Conservation (phyloP, 2,797 vertebrate genomes). For the Amphiprion clarkii region DNA sequence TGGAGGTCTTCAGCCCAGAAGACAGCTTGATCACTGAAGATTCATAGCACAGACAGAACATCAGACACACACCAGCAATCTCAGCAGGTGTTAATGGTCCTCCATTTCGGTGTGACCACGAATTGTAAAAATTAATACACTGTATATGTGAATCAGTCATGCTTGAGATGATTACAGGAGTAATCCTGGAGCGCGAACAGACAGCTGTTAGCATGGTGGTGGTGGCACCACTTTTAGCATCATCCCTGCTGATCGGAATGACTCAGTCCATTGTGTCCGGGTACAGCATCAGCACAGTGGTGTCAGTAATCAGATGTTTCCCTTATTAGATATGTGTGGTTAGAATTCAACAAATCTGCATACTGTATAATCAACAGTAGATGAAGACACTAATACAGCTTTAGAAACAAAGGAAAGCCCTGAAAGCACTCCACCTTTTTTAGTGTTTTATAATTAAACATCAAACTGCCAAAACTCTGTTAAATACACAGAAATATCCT, state of each 20-base stretch:
- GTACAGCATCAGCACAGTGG: conserved; percentile 24
- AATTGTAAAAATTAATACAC: conserved; percentile 28
- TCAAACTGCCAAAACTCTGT: conserved; percentile 31
- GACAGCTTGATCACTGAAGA: conserved; percentile 19
- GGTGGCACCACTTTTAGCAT: conserved; percentile 33
- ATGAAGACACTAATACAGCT: conserved; percentile 61
- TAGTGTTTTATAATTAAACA: conserved; percentile 56
- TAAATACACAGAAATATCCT: conserved; percentile 36
- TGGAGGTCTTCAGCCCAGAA: conserved; percentile 13
- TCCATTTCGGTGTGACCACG: conserved; percentile 7
- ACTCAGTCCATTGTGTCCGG: conserved; percentile 51
- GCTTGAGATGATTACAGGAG: conserved; percentile 62
- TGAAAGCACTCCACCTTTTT: background rate
- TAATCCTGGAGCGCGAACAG: conserved; percentile 34
- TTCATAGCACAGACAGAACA: background rate
- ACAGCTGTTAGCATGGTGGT: conserved; percentile 36
- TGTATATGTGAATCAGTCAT: conserved; percentile 28
- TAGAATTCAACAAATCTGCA: conserved; percentile 30
- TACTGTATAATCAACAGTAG: conserved; percentile 50
- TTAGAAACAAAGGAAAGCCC: conserved; percentile 46
- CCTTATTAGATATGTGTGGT: conserved; percentile 24
- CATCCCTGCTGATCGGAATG: conserved; percentile 28
- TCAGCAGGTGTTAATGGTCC: conserved; percentile 19
- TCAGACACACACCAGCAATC: conserved; percentile 5
- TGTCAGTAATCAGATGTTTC: conserved; percentile 29